Conservation (phyloP, 2,888 invertebrate species). For the Lasioglossum calceatum region DNA sequence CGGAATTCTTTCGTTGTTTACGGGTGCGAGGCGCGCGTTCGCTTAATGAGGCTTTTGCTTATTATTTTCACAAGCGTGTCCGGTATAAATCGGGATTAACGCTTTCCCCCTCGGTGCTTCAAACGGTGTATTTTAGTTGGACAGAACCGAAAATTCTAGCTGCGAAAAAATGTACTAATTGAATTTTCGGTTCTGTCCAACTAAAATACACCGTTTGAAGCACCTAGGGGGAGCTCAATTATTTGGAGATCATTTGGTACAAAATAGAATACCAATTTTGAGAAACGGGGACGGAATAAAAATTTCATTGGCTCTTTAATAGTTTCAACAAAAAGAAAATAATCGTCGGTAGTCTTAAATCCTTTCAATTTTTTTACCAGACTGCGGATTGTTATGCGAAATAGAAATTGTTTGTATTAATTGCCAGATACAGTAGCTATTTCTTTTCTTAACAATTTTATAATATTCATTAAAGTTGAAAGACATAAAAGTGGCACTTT, state of each 20-base stretch:
- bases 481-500: not conserved
- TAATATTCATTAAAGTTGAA: too few species aligned
- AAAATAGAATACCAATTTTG: not conserved
- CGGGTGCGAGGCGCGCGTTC: not conserved
- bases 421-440: too few species aligned
- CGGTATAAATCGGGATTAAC: not conserved
- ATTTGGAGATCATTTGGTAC: not conserved
- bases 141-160: not conserved
- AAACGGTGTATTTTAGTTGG: not conserved
- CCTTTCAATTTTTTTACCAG: not conserved
- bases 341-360: not conserved
- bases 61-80: conserved; percentile 1
- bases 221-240: too few species aligned
- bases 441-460: too few species aligned
- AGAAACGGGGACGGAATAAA: not conserved
- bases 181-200: too few species aligned
- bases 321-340: not conserved
- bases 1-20: not conserved
- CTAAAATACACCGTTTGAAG: too few species aligned
- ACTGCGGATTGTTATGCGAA: not conserved
- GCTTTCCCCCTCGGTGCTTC: not conserved
- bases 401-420: not conserved
- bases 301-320: not conserved
- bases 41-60: not conserved
- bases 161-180: not conserved